These are phyloP conservation scores for Neelides folsomi DNA, from an alignment of 2,888 invertebrate genomes.

Conservation along the genomic window DNA sequence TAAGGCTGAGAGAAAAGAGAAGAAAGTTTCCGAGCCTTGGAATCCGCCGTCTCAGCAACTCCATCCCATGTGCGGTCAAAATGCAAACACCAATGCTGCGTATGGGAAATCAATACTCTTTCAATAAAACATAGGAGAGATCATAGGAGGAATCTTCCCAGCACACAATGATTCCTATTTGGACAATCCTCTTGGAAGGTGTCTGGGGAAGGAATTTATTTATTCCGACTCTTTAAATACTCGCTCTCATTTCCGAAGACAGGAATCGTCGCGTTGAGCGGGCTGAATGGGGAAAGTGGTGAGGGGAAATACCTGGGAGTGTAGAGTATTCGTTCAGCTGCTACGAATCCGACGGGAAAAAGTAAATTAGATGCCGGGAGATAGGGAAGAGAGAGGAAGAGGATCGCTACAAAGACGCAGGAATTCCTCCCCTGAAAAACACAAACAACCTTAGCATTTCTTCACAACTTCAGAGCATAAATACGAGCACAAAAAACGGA, in stretches of 20 bases:
- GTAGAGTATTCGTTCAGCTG: slow-evolving; percentile 80
- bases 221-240: neutral
- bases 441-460: no score
- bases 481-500: no score
- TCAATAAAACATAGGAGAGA: no score
- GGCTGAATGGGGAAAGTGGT: no score
- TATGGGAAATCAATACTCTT: slow-evolving; percentile 4
- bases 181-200: no score
- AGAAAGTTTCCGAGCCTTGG: slow-evolving; percentile 9
- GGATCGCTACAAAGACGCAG: slow-evolving; percentile 13
- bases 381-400: slow-evolving; percentile 52
- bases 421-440: no score
- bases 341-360: slow-evolving; percentile 66
- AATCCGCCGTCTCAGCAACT: slow-evolving; percentile 13
- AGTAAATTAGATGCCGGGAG: slow-evolving; percentile 72
- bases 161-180: no score
- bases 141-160: no score
- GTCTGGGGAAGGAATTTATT: neutral
- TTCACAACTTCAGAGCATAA: no score
- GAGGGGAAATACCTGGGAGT: slow-evolving; percentile 56
- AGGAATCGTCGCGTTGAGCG: neutral
- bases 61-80: slow-evolving; percentile 24
- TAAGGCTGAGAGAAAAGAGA: slow-evolving; percentile 19
- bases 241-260: neutral
- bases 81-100: slow-evolving; percentile 29